Base-by-base conservation (phyloP, 2,113 vertebrate genomes). In the Proteles cristata region DNA sequence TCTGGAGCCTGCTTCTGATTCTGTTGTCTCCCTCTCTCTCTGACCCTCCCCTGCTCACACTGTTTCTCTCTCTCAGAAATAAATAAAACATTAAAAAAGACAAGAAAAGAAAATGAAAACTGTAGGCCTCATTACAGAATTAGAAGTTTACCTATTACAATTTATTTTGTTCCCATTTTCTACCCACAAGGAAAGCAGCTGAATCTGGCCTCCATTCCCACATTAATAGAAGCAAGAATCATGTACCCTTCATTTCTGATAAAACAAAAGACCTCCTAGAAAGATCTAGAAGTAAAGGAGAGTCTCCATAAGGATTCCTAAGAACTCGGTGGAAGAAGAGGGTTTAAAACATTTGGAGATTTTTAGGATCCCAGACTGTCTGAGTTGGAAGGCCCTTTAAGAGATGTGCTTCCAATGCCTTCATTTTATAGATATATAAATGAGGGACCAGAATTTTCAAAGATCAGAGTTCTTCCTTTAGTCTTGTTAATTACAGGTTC, bases 401-500 rank as follows among this genome's bases (percentile, higher is more conserved):
- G 43, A 79, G 19, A 65, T 35, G 5, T 53, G 35, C 66, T 89
- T 88, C 48, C 26, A 95, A 7, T 58, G 94, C 28, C 43, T 88
- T 69, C 15, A 69, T 48, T 95, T 93, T 93, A 94, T 74, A 80
- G 82, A 35, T 84, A 61, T 15, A 84, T 68, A 95, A 89, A 96
- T 28, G 11, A 21, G 96, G 43, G 7, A 79, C 4, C 55, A 91
- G 33, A 66, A 53, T 93, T 93, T 97, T 97, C 92, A 97, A 87
- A 97, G 83, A 93, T 90, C 83, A 53, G 43, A 85, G 76, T 55
- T 97, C 80, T 90, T 76, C 69, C 58, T 90, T 94, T 17, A 96
- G 76, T 92, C 85, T 79, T n/a, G 66, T 69, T 97, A 98, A 97
- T 97, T 97, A 96, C 28, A 88, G 45, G 26, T 90, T 97, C 55